Evolutionary conservation across 2,888 invertebrate genomes (phyloP), one percentile per base, ranked within the genome.

Genomic region (Drosophila melanosoma): DNA sequence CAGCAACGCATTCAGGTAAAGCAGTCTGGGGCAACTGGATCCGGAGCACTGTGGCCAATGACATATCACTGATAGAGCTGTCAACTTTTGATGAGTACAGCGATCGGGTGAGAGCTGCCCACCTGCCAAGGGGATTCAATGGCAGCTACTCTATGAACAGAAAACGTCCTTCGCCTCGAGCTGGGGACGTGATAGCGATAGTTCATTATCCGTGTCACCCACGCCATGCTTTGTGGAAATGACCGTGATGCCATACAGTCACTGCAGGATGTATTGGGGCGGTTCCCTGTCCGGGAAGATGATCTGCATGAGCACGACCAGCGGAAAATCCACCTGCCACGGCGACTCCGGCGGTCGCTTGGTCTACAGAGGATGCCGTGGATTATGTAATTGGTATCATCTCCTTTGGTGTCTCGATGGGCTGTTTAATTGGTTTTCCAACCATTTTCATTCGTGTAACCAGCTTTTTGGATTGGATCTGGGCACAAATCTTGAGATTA

Each of bases 281-380:
- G 60, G 69, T 0, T 63, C 59, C 11, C 64, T 87, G 7, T 68
- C 76, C 11, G 82, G 79, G 7, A 68, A 78, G 3, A 85, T 82
- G 73, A 79, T 91, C 42, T 87, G 83, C 59, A 70, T 83, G 75
- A 77, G 57, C 60, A 85, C 88, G 3, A 63, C 60, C 56, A 74
- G 63, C 26, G 85, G 85, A 6, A 70, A 52, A 15, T 87, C 85
- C 32, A 85, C 88, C 2, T 83, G 83, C 52, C 70, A 87, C 0
- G 88, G 88, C 6, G 91, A 90, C 33, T 89, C 89, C 0, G 91
- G 91, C 10, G 91, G 91, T 1, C 86, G 88, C 0, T 6, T 87
- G 33, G 69, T 82, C 17, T 64, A 70, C 48, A 57, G 69, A 75
- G 36, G 63, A 67, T 3, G 42, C 69, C 70, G 11, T 33, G 48